phyloP scores from a whole-genome alignment of 2,797 vertebrate species.

The Neopelma chrysocephalum region DNA sequence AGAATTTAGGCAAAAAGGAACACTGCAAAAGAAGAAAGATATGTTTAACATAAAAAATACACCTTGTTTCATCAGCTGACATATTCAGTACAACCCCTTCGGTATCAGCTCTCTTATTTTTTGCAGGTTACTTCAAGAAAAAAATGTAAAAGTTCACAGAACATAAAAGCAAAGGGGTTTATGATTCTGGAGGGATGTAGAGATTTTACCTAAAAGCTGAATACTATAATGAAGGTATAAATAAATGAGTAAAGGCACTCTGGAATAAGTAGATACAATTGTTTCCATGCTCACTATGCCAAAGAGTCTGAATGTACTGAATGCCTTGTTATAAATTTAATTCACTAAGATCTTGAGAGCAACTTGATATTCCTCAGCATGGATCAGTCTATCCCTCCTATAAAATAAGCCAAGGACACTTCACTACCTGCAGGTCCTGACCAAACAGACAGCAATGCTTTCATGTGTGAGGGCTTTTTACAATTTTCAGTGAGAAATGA shows the following conservation, averaged over 20 bases:
- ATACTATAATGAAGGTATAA: not conserved
- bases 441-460: not conserved
- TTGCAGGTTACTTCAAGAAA: not conserved
- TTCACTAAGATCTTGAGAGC: not conserved
- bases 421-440: not conserved
- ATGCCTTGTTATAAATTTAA: not conserved
- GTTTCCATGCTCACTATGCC: not conserved
- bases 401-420: not conserved
- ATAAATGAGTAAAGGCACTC: not conserved
- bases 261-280: not conserved
- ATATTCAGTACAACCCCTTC: not conserved
- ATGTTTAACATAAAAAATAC: not conserved
- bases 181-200: not conserved
- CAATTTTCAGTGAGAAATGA: not conserved
- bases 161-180: not conserved
- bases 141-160: not conserved
- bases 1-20: slow-evolving; percentile 95
- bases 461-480: not conserved
- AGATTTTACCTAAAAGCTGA: not conserved
- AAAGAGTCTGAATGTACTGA: not conserved
- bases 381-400: not conserved
- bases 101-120: not conserved
- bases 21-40: slow-evolving; percentile 79
- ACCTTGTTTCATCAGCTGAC: not conserved
- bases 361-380: not conserved